These are phyloP conservation scores for Scaptomyza polygonia DNA, from an alignment of 2,888 invertebrate species.

Conservation along the genomic window DNA sequence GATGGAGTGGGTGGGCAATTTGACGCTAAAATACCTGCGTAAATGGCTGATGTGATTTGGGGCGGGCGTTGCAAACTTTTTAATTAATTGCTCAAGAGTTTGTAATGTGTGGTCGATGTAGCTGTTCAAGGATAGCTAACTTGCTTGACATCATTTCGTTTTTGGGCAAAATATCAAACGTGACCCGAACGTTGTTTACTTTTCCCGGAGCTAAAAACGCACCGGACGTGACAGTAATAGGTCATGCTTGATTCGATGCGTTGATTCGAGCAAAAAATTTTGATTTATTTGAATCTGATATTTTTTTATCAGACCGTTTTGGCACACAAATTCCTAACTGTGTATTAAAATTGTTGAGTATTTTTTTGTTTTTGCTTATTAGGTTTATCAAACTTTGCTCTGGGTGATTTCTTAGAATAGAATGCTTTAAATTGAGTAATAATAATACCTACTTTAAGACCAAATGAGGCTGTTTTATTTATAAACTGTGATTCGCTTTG, in stretches of 20 bases:
- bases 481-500: not conserved
- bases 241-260: constrained; percentile 62
- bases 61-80: constrained; percentile 66
- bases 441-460: constrained; percentile 24
- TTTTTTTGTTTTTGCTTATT: constrained; percentile 37
- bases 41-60: constrained; percentile 68
- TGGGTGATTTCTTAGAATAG: no score
- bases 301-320: constrained; percentile 48
- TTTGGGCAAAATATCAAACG: constrained; percentile 64
- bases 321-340: constrained; percentile 43
- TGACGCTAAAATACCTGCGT: constrained; percentile 68
- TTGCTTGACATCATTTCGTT: constrained; percentile 31
- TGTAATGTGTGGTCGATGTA: constrained; percentile 24
- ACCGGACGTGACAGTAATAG: constrained; percentile 74
- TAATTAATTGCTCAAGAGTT: constrained; percentile 69
- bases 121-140: constrained; percentile 4
- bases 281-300: constrained; percentile 62
- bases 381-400: constrained; percentile 51
- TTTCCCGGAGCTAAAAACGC: constrained; percentile 28
- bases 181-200: constrained; percentile 71
- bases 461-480: not conserved
- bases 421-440: not conserved
- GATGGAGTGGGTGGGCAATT: constrained; percentile 31
- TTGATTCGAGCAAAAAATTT: constrained; percentile 33
- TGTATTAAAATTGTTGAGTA: constrained; percentile 39